Conservation (phyloP, 1,140 invertebrate genomes). For the Brachionus koreanus region DNA sequence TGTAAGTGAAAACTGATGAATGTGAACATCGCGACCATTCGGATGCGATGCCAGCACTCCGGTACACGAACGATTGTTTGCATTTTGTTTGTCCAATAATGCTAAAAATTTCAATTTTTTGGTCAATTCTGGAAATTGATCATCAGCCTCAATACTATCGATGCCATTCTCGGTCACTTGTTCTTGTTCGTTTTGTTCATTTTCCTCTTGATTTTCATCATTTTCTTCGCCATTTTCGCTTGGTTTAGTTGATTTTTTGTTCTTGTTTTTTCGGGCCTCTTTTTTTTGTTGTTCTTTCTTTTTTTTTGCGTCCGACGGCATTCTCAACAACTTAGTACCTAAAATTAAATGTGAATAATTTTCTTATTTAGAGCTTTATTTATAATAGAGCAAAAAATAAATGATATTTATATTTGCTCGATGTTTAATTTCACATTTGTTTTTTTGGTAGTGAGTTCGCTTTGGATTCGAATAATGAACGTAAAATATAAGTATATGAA, state of each 20-base stretch:
- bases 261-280: constrained; percentile 20
- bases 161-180: too few species aligned
- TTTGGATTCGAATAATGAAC: neutral
- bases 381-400: constrained; percentile 1
- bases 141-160: neutral
- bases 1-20: constrained; percentile 92
- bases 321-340: neutral
- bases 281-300: constrained; percentile 44
- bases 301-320: constrained; percentile 44
- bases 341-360: neutral
- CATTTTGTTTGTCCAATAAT: constrained; percentile 28
- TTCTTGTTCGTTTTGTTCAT: neutral
- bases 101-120: neutral
- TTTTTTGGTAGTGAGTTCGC: neutral
- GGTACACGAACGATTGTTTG: constrained; percentile 23
- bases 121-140: neutral
- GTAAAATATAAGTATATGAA: neutral
- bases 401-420: neutral
- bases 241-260: neutral
- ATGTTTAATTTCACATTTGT: neutral
- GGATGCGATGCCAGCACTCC: constrained; percentile 90
- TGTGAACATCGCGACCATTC: constrained; percentile 89
- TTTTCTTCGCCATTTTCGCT: neutral
- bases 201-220: neutral
- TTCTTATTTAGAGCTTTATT: neutral